These are phyloP conservation scores for Berghia stephanieae DNA, from an alignment of 1,140 invertebrate genomes.

Conservation along the genomic window DNA sequence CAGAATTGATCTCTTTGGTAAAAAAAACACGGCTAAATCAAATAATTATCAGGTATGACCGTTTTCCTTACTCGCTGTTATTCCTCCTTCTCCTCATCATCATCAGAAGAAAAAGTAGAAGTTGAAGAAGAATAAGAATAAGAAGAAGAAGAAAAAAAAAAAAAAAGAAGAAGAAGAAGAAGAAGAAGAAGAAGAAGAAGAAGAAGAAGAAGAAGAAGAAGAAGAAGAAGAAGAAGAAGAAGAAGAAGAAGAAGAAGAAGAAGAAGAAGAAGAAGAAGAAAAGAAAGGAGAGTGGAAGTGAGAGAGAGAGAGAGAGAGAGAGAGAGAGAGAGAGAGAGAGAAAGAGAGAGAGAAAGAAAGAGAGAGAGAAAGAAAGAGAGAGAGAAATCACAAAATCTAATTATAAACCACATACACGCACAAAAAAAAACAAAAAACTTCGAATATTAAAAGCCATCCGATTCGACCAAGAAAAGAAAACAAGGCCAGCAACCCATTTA, in stretches of 20 bases:
- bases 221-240: background rate
- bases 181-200: background rate
- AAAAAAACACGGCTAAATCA: background rate
- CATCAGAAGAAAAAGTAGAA: background rate
- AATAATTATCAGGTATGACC: background rate
- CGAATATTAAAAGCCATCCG: slow-evolving; percentile 75
- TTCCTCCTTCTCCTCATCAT: too few species aligned
- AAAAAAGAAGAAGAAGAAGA: background rate
- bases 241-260: background rate
- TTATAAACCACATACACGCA: too few species aligned
- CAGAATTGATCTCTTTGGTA: background rate
- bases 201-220: background rate
- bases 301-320: slow-evolving; percentile 13
- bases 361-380: slow-evolving; percentile 15
- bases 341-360: background rate
- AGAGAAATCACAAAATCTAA: too few species aligned
- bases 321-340: too few species aligned
- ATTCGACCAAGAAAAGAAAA: too few species aligned
- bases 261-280: background rate
- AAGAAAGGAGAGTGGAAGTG: background rate
- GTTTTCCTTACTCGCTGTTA: background rate
- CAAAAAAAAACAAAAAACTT: too few species aligned
- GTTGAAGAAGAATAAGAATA: too few species aligned
- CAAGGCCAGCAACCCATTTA: too few species aligned
- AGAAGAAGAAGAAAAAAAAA: background rate